Evolutionary conservation across 2,888 invertebrate genomes (phyloP), one percentile per base, ranked within the genome.

Genomic region (Reticulitermes lucifugus): DNA sequence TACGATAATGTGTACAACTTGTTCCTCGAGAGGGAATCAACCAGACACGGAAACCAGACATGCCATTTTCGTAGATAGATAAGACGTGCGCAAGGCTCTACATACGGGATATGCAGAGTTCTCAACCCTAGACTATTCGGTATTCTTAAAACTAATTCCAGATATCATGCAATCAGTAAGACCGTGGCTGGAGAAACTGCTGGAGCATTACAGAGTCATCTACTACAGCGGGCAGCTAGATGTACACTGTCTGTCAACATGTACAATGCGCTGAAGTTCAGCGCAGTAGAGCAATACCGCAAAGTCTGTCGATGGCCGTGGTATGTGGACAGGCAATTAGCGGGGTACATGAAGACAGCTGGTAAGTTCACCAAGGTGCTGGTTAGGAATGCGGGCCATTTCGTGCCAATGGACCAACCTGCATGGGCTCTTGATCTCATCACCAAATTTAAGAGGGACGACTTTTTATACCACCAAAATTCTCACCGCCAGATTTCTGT

Each of bases 111-210:
- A 91, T 87, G 91, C 91, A 88, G 92, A 92, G 87, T 91, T 92
- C 1, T 91, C 92, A 0, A 92, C 92, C 18, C 10, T 29, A 51
- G 91, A 70, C 0, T 1, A 91, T 87, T 91, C 91, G 88, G 93
- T 92, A 87, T 91, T 92, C 0, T 91, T 92, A 0, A 92, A 92
- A 86, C 90, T 93, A 0, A 91, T 92, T 82, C 91, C 91, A 0
- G 93, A 93, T 88, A 93, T 93, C 87, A 92, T 93, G 92, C 91
- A 90, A 22, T 93, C 93, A 46, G 93, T 93, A 1, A 94, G 93
- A 88, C 89, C 90, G 86, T 92, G 92, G 92, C 90, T 93, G 0
- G 92, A 93, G 86, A 92, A 92, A 85, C 88, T 93, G 3, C 88
- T 93, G 22, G 92, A 93, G 2, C 70, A 79, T 71, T 88, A 90